Evolutionary conservation across 2,113 vertebrate species (phyloP).

Genomic region (Gavia stellata): DNA sequence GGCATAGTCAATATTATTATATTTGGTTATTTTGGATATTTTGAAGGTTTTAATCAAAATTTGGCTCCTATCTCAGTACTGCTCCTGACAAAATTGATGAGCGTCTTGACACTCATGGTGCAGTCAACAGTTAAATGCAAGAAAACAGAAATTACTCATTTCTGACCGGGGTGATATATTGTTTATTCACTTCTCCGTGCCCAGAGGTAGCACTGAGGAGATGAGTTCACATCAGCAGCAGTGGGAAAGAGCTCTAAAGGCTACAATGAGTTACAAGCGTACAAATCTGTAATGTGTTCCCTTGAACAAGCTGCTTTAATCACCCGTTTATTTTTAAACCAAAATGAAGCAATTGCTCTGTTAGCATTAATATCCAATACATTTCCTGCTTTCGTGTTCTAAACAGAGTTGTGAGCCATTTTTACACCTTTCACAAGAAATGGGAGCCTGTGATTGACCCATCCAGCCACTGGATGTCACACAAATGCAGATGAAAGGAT

Average conservation of each 20-base stretch:
- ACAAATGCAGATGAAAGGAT: constrained; percentile 54
- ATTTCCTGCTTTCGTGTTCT: background rate
- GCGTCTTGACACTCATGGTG: background rate
- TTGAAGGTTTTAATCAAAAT: background rate
- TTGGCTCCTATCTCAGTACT: background rate
- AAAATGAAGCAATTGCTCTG: background rate
- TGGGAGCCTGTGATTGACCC: constrained; percentile 35
- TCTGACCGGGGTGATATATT: background rate
- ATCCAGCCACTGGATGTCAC: constrained; percentile 68
- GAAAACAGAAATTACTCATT: background rate
- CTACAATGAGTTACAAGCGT: background rate
- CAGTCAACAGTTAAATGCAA: background rate
- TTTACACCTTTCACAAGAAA: background rate
- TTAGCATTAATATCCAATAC: background rate
- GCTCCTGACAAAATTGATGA: background rate
- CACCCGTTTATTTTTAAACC: background rate
- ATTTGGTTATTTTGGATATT: background rate
- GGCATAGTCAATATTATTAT: background rate
- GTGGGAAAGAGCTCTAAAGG: background rate
- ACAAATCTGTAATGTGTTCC: background rate
- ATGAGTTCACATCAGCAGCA: background rate
- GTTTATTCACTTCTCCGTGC: background rate
- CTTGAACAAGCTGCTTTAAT: background rate
- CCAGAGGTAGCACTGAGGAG: background rate
- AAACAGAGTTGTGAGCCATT: background rate